Base-by-base conservation (phyloP, 2,888 invertebrate species). In the Gandaritis pyraliata region DNA sequence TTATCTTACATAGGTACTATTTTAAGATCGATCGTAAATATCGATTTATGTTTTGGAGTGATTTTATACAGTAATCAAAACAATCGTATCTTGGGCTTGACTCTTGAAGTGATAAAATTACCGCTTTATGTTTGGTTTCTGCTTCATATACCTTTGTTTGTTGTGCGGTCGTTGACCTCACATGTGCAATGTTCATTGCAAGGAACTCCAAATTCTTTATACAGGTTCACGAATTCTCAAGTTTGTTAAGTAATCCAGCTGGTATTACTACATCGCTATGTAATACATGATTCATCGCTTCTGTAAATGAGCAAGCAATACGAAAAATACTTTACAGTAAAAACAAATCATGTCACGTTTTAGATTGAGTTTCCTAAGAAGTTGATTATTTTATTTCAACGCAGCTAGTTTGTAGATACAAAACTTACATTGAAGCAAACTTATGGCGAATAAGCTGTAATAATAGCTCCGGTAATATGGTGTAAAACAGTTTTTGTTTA, bases 71-170 rank as follows among this genome's bases (percentile, higher is more conserved):
- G 64, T 61, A 64, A 71, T 73, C 73, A 74, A 72, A 71, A 73
- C 70, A 75, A 73, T 74, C 72, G 68, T 71, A 78, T 76, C 77
- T 74, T 72, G 69, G 76, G 70, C 71, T 39, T 45, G 56, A 43
- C 69, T 71, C 58, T 60, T 69, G 73, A 82, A 74, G 83, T 84
- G 82, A 83, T 83, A 85, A 84, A 83, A 83, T 87, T 85, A 83
- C 77, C 83, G 78, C 83, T 82, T 78, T 75, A 72, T 75, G 78
- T 80, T 71, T 76, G 68, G 65, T 70, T 68, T 66, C 64, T 68
- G 63, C 63, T 65, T 70, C 73, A 80, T 76, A 74, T 72, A 70
- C 57, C 66, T 79, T 75, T 79, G 77, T 83, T 84, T 83, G 80
- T 69, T 74, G 71, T 71, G 69, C 73, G 84, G 80, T 74, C 79